Evolutionary conservation across 37 sponge, comb jelly and placozoan species (phyloP), one percentile per base, ranked within the genome.

Genomic region (Agelas oroides): DNA sequence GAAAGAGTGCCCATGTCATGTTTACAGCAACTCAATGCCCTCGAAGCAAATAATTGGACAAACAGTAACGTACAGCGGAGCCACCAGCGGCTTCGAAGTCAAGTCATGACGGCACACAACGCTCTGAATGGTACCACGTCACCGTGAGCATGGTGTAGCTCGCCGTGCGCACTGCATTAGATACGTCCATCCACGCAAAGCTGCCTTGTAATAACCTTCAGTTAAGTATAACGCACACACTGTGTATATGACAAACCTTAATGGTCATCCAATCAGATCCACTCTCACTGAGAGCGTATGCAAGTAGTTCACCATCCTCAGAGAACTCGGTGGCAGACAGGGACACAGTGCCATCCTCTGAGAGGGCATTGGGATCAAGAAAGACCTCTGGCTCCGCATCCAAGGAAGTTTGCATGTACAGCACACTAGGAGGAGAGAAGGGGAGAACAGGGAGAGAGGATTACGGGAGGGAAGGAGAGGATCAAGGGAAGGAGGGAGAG

Each of bases 211-310:
- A n/a, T n/a, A n/a, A n/a, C n/a, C n/a, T n/a, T n/a, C n/a, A n/a
- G n/a, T n/a, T n/a, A n/a, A n/a, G n/a, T n/a, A n/a, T n/a, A n/a
- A n/a, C n/a, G n/a, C n/a, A n/a, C n/a, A 46, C 46, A 46, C 46
- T 46, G 3, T 46, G 8, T 8, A 46, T 3, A 46, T 46, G 46
- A 46, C 46, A 46, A 14, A 98, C 97, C 73, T 94, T 75, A 27
- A 98, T 90, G 27, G 93, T 90, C 69, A 82, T 87, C 99, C 99
- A 98, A 72, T 98, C 99, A 34, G 97, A 97, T 0, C 99, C 99
- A 71, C 92, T 93, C 74, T 88, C 87, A 71, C 95, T 94, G 54
- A 93, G 59, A 57, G 78, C 83, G 64, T 94, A 98, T 33, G 99
- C 99, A 52, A 96, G 70, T 38, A 89, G 86, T 32, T 86, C 89